Base-by-base conservation (phyloP, 2,797 vertebrate genomes). In the Hirundo rustica region DNA sequence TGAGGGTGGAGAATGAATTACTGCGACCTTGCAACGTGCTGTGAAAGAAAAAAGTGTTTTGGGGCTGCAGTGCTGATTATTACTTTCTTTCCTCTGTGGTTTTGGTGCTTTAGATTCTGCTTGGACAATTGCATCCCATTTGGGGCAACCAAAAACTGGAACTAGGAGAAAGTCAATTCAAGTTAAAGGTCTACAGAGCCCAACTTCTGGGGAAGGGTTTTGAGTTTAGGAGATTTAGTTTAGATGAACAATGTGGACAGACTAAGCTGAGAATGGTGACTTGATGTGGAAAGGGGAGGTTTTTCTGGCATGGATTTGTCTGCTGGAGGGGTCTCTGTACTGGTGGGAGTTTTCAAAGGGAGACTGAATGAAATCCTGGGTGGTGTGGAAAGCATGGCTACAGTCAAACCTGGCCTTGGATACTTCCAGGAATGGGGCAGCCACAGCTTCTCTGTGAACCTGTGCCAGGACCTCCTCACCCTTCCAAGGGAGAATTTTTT, bases 1-100 rank as follows among this genome's bases (percentile, higher is more conserved):
- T 85, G 83, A 42, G 71, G 83, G 61, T 62, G n/a, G 77, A 87
- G 68, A 50, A 62, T 85, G 89, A 94, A 77, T 74, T 89, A 48
- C 61, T 61, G 53, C 57, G 65, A 75, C 89, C 47, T 85, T 75
- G 81, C 65, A 78, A 32, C 15, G 71, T 83, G 76, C 55, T 83
- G 3, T 58, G 92, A 62, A 83, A 85, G 61, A 67, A 74, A 48
- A 58, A 66, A 10, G 42, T 54, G 73, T 65, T 94, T 65, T 68
- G 81, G 57, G 23, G 34, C 57, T 65, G 40, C 61, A 71, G 45
- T 19, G 34, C 45, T 48, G 38, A 38, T 60, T 74, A 58, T 74
- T 67, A 5, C 19, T 77, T 92, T 65, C 26, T 76, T 91, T 74
- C 45, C 61, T 89, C 30, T 0, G 0, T 62, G 57, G 30, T 32